Base-by-base conservation (phyloP, 1,140 invertebrate species). In the Patella vulgata region DNA sequence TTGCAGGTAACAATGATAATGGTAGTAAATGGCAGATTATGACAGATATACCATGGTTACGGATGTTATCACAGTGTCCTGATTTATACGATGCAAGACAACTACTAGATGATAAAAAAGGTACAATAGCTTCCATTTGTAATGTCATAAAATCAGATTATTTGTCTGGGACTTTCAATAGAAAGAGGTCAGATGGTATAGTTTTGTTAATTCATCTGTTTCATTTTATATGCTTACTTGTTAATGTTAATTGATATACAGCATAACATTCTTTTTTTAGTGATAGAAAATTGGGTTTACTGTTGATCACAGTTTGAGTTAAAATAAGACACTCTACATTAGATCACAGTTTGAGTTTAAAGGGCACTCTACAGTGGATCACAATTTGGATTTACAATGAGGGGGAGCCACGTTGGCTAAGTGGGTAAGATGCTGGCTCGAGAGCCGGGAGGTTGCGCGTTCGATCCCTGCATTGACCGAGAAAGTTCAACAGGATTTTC, bases 11-110 rank as follows among this genome's bases (percentile, higher is more conserved):
- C 28, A 65, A 60, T 51, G 58, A 57, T 4, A 63, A 69, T 62
- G 54, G 58, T 5, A 58, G 52, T 39, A 52, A 52, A 44, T 68
- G 55, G 58, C 51, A 63, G 44, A 33, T 64, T 17, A 58, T 56
- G 12, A 67, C 65, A 54, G 64, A 71, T 47, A 61, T 71, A 2
- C 58, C 61, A 40, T 66, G 64, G 63, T 42, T 64, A n/a, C 30
- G 47, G 43, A 46, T 48, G 33, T 53, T 64, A 23, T 53, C 28
- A 51, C 53, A 64, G 30, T 57, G 54, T 53, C 30, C 62, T 36
- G 55, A 64, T 31, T 27, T 54, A 39, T 12, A 56, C 19, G n/a
- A 21, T 23, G 8, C 21, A 23, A 25, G 30, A 36, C 36, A 51
- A 42, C 27, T 55, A 27, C 25, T 23, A 19, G 47, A 52, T 12